These are phyloP conservation scores for Homalodisca vitripennis DNA, from an alignment of 1,140 invertebrate genomes.

Conservation along the genomic window DNA sequence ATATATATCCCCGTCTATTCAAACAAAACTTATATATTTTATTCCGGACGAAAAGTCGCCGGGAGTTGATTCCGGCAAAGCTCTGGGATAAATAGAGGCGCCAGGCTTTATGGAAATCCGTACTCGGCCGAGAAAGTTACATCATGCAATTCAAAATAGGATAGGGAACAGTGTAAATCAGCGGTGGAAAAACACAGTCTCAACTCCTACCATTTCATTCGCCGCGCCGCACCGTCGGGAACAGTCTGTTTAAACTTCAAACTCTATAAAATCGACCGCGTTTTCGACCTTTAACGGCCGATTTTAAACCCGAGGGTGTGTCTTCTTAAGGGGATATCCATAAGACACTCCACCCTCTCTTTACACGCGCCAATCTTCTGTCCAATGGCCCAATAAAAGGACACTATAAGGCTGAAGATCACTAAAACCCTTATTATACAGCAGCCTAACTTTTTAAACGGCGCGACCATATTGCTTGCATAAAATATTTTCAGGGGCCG, in stretches of 20 bases:
- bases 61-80: background rate
- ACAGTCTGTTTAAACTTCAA: background rate
- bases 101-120: constrained; percentile 10
- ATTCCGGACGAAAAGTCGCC: constrained; percentile 9
- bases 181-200: background rate
- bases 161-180: background rate
- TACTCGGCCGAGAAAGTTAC: background rate
- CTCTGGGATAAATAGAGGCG: background rate
- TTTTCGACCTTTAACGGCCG: constrained; percentile 3
- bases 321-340: background rate
- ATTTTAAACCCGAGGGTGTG: background rate
- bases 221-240: background rate
- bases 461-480: too few species aligned
- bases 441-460: too few species aligned
- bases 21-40: constrained; percentile 21
- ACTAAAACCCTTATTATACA: too few species aligned
- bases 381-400: background rate
- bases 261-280: background rate
- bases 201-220: background rate
- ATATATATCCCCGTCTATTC: background rate
- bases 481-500: too few species aligned
- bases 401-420: background rate
- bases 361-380: background rate
- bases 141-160: constrained; percentile 18
- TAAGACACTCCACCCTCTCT: background rate